phyloP scores from a whole-genome alignment of 2,797 vertebrate species.

The Phrynocephalus guinanensis region DNA sequence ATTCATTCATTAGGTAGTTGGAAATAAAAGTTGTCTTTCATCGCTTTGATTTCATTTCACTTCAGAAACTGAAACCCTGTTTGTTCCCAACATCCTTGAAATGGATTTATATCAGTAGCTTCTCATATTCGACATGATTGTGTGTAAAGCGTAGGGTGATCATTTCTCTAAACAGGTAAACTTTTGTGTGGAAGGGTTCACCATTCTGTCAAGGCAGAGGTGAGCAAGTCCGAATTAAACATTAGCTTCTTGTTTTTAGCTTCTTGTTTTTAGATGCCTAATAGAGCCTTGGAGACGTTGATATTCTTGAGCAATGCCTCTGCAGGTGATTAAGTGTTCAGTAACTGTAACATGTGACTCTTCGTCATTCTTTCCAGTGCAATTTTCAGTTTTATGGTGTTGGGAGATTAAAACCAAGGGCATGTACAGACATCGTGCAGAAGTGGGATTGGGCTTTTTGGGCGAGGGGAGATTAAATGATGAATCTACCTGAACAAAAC shows the following conservation, averaged over 20 bases:
- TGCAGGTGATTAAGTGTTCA: slow-evolving; percentile 6
- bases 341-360: not conserved
- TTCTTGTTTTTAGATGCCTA: slow-evolving; percentile 2
- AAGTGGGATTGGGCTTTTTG: not conserved
- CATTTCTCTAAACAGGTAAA: not conserved
- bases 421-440: not conserved
- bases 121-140: not conserved
- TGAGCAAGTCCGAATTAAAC: not conserved
- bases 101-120: not conserved
- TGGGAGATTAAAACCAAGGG: not conserved
- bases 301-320: slow-evolving; percentile 24
- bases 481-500: not conserved
- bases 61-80: not conserved
- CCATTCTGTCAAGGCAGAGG: not conserved
- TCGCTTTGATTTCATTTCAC: not conserved
- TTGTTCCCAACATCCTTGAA: not conserved
- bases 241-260: slow-evolving; percentile 8
- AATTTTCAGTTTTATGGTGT: not conserved
- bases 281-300: not conserved
- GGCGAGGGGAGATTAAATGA: not conserved
- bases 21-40: too few relatives aligned
- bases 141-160: not conserved
- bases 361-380: not conserved
- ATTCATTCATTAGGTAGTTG: too few relatives aligned
- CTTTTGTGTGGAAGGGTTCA: not conserved